Evolutionary conservation across 2,888 invertebrate genomes (phyloP), one percentile per base, ranked within the genome.

Genomic region (Parochlus steinenii): DNA sequence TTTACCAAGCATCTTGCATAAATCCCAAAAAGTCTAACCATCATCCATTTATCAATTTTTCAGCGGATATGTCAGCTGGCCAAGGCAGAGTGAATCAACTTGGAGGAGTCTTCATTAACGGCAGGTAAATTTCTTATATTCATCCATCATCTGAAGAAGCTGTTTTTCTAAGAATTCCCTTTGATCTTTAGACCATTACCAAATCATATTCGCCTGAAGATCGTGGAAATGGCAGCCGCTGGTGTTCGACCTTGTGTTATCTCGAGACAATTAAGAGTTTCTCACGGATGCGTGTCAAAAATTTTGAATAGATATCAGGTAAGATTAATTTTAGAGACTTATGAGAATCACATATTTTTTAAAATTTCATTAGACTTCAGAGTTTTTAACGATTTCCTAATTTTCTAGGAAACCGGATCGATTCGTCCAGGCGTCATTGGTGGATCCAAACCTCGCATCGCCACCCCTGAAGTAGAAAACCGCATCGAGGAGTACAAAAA

Each of bases 71-170:
- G 36, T 29, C 36, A 6, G 36, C 64, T 69, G 92, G 92, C 54
- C 90, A 93, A 65, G 93, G 93, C 44, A 76, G 93, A 41, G 86
- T 95, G 49, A 95, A 95, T 58, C 95, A 95, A 61, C 68, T 95
- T 33, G 95, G 95, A 39, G 95, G 95, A 27, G 90, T 95, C 27
- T 95, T 95, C 63, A 95, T 95, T 59, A 97, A 97, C 61, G 97
- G 97, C 0, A 67, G 89, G 11, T 2, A 15, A 15, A 12, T 5
- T 15, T 27, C 14, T 11, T 14, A 12, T 27, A 26, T 16, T 16
- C 5, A 15, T 8, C 4, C 27, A 30, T 4, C n/a, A n/a, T n/a
- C n/a, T n/a, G n/a, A n/a, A n/a, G n/a, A n/a, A n/a, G n/a, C n/a
- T n/a, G n/a, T n/a, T n/a, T n/a, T n/a, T n/a, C n/a, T n/a, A n/a